phyloP scores from a whole-genome alignment of 2,797 vertebrate species.

The Dendrocincla tyrannina region DNA sequence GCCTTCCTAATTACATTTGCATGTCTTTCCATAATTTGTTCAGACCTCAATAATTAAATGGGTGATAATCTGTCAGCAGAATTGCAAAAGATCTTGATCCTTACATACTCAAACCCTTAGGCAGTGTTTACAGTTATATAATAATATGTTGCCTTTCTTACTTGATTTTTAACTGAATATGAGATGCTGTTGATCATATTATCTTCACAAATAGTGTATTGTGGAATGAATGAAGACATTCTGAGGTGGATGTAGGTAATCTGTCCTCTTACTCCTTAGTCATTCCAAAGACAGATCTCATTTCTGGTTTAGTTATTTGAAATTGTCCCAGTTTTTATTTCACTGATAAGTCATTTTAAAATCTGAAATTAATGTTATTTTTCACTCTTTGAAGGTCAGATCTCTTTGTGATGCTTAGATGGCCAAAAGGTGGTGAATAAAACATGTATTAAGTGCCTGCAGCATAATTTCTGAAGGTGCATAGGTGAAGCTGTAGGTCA shows the following conservation, averaged over 20 bases:
- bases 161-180: conserved; percentile 10
- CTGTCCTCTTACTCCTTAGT: background rate
- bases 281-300: background rate
- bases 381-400: background rate
- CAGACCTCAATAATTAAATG: conserved; percentile 39
- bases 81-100: conserved; percentile 19
- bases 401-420: background rate
- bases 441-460: background rate
- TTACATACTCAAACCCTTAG: background rate
- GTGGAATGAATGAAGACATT: background rate
- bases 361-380: background rate
- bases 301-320: background rate
- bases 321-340: background rate
- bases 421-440: background rate
- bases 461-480: background rate
- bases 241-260: background rate
- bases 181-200: background rate
- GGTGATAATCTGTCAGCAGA: conserved; percentile 39
- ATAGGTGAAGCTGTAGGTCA: background rate
- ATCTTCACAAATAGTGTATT: background rate
- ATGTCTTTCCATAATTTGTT: conserved; percentile 46
- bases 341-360: background rate
- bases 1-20: conserved; percentile 17
- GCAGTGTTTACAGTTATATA: background rate
- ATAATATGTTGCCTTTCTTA: background rate